Evolutionary conservation across 2,888 invertebrate genomes (phyloP), one percentile per base, ranked within the genome.

Genomic region (Selenia dentaria): DNA sequence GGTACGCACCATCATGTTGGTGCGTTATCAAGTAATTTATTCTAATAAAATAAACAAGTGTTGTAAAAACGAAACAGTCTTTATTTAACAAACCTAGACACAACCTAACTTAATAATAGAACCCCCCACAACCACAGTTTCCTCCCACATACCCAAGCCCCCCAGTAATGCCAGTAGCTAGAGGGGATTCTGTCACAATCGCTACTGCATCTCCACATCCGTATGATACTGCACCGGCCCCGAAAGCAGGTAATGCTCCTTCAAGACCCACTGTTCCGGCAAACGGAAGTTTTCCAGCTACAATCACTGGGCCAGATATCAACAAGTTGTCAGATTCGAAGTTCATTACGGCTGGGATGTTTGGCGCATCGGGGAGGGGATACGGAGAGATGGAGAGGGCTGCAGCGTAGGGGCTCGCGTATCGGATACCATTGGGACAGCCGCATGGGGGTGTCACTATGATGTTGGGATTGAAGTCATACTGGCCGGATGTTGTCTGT

Each of bases 231-330:
- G 34, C n/a, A 0, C 57, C 57, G 6, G 29, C 40, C 1, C 57
- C 57, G 2, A 9, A 36, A 0, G 47, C 51, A 1, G 57, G 63
- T 12, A 72, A 24, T 0, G 54, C 38, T 0, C 74, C 77, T 46
- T 73, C 70, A 16, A 75, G 34, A 3, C 48, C 53, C 1, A 69
- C 67, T 0, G 68, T 45, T 2, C 64, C 62, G 0, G 67, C 32
- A 22, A 68, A 64, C 0, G 71, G 74, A 40, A 70, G 36, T 24
- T 60, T 59, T 0, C 70, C 73, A 16, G 55, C 43, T 0, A 69
- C 64, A 0, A 38, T 10, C 3, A 66, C 36, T 1, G 57, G 51
- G 0, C 70, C 70, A 5, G 64, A 35, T 8, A 57, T 59, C 4
- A 57, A 14, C 22, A 59, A 13, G 25, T 65, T 59, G 3, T 67